A percentile compares a stretch with the other conserved stretches of the same genome.
These are phyloP conservation scores for Schlechtendalia chinensis DNA, from an alignment of 1,140 invertebrate genomes.

Conservation along the genomic window DNA sequence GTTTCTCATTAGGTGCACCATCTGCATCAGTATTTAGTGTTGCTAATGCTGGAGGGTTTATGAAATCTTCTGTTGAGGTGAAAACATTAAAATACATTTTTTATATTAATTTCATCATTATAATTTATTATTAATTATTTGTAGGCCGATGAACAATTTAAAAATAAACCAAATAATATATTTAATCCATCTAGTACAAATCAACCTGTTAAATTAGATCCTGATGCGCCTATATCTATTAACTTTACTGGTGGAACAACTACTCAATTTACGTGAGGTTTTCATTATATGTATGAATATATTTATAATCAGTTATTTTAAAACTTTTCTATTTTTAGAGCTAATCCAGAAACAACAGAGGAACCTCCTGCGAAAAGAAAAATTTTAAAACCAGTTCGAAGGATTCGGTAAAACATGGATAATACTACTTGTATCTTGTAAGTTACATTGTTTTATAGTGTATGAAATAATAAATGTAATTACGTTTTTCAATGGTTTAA, in stretches of 20 bases:
- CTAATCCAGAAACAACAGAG: constrained; percentile 32
- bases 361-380: constrained; percentile 39
- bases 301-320: background rate
- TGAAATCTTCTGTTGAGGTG: constrained; percentile 8
- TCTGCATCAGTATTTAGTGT: constrained; percentile 22
- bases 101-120: background rate
- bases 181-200: constrained; percentile 16
- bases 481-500: constrained; percentile 11
- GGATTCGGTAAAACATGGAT: constrained; percentile 31
- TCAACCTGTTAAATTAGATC: constrained; percentile 14
- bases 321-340: constrained; percentile 15
- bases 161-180: constrained; percentile 19
- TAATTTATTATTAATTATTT: constrained; percentile 11
- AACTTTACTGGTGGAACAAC: constrained; percentile 42
- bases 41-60: background rate
- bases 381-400: constrained; percentile 45
- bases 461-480: background rate
- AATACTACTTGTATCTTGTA: constrained; percentile 38
- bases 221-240: constrained; percentile 36
- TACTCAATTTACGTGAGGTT: constrained; percentile 45
- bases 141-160: background rate
- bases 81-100: background rate
- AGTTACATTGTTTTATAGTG: constrained; percentile 22
- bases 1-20: constrained; percentile 27
- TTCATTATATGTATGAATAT: background rate